These are phyloP conservation scores for Brachylomia viminalis DNA, from an alignment of 2,888 invertebrate genomes.

Conservation along the genomic window DNA sequence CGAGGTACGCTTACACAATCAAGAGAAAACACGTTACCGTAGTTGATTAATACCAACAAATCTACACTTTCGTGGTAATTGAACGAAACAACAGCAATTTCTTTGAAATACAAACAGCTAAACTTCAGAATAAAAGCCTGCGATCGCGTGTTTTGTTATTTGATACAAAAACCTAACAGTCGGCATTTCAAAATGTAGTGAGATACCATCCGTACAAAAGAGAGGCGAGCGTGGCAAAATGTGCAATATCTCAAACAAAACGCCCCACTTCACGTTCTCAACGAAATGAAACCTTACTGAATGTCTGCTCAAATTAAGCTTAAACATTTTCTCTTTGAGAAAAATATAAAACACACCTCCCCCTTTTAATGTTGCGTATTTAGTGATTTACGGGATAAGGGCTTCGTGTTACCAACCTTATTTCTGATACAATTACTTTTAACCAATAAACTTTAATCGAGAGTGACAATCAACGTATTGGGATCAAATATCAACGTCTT, in stretches of 20 bases:
- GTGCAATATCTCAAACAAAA: constrained; percentile 77
- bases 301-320: constrained; percentile 78
- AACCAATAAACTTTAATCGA: constrained; percentile 68
- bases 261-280: constrained; percentile 73
- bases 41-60: constrained; percentile 38
- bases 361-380: constrained; percentile 68
- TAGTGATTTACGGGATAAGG: constrained; percentile 71
- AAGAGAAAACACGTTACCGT: constrained; percentile 8
- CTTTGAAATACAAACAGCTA: constrained; percentile 44
- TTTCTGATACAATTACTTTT: constrained; percentile 62
- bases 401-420: constrained; percentile 57
- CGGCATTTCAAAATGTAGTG: constrained; percentile 59
- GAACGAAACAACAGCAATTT: constrained; percentile 34
- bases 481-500: constrained; percentile 79
- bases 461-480: constrained; percentile 70
- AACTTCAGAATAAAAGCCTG: constrained; percentile 53
- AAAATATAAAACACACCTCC: constrained; percentile 71
- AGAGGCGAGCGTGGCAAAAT: constrained; percentile 71
- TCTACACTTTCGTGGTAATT: constrained; percentile 25
- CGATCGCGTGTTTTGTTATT: constrained; percentile 59
- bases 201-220: constrained; percentile 63
- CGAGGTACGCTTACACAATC: background rate
- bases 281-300: constrained; percentile 73
- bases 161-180: constrained; percentile 63
- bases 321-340: constrained; percentile 74